Percentiles rank a stretch among this genome's conserved stretches.
phyloP scores from a whole-genome alignment of 2,797 vertebrate genomes.

The Thaleichthys pacificus region DNA sequence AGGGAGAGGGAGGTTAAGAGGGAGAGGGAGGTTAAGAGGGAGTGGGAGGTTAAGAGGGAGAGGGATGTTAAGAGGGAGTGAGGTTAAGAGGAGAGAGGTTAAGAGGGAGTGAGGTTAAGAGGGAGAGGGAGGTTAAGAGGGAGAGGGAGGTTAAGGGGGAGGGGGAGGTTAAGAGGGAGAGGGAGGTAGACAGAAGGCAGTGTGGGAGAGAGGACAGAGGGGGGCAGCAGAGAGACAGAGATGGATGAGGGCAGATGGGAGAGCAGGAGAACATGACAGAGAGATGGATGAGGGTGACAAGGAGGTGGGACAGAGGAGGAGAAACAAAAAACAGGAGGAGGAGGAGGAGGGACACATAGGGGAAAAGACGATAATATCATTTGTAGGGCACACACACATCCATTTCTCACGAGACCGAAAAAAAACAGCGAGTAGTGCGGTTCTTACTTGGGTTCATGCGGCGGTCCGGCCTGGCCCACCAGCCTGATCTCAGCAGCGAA shows the following conservation, averaged over 20 bases:
- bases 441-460: slow-evolving; percentile 92
- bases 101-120: background rate
- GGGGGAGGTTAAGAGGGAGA: background rate
- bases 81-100: background rate
- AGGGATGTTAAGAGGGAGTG: no score
- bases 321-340: background rate
- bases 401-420: background rate
- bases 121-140: no score
- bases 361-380: background rate
- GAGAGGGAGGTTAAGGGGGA: background rate
- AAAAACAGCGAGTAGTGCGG: background rate
- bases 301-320: no score
- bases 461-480: slow-evolving; percentile 89
- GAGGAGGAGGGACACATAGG: background rate
- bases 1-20: background rate
- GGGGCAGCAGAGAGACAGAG: no score
- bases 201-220: no score
- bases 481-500: slow-evolving; percentile 95
- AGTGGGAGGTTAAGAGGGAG: background rate
- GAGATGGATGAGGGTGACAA: no score
- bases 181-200: no score
- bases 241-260: no score
- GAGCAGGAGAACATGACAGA: no score
- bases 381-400: background rate
- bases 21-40: no score